A percentile compares a stretch with the other conserved stretches of the same genome.
phyloP scores from a whole-genome alignment of 1,140 invertebrate genomes.

The Drosophila seguyi region DNA sequence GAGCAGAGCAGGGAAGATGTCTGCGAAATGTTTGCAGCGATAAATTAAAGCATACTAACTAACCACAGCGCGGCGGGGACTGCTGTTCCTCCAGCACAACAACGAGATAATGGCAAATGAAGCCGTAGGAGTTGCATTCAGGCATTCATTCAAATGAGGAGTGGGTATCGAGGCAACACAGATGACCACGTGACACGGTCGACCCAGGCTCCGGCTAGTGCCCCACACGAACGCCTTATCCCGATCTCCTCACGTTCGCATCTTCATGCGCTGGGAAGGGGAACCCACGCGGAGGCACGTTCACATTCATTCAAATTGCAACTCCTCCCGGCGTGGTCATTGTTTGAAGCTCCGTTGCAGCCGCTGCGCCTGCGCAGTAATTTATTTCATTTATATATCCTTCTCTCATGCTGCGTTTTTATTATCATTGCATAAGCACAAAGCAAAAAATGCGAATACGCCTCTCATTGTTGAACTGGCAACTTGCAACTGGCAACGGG shows the following conservation, averaged over 20 bases:
- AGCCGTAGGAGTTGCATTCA: constrained; percentile 72
- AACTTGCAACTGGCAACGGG: not conserved
- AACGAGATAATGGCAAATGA: constrained; percentile 79
- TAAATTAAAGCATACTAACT: constrained; percentile 78
- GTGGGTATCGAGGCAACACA: constrained; percentile 10
- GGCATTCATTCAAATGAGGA: constrained; percentile 67
- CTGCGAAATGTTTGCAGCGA: constrained; percentile 56
- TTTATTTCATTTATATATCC: constrained; percentile 78
- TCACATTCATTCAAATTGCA: constrained; percentile 75
- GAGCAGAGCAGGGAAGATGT: constrained; percentile 24
- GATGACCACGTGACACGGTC: constrained; percentile 39
- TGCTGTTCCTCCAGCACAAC: constrained; percentile 19
- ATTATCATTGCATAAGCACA: constrained; percentile 73
- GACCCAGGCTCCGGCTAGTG: not conserved
- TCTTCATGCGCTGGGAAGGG: not conserved
- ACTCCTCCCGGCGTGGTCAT: constrained; percentile 48
- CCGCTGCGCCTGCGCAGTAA: constrained; percentile 72
- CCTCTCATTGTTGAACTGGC: constrained; percentile 53
- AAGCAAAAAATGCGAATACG: constrained; percentile 53
- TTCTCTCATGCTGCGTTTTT: constrained; percentile 63
- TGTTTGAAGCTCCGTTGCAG: constrained; percentile 48
- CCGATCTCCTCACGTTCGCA: constrained; percentile 40
- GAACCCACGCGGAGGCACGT: constrained; percentile 60
- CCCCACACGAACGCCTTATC: constrained; percentile 21
- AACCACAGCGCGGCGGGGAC: constrained; percentile 41